Evolutionary conservation across 1,140 invertebrate species (phyloP).

Genomic region (Temnothorax longispinosus): DNA sequence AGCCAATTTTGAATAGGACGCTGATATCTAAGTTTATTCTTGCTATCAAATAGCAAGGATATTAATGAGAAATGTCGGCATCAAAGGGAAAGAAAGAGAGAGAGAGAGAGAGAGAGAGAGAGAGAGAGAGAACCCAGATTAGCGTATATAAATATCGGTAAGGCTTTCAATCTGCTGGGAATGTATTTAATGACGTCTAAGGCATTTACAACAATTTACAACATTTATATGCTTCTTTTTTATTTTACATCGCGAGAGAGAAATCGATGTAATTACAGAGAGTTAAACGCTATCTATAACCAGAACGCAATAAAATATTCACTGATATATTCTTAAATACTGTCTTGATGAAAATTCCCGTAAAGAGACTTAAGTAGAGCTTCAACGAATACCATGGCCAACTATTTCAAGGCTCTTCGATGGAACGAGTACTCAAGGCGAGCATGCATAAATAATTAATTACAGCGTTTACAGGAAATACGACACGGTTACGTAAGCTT

Average conservation of each 20-base stretch:
- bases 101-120: background rate
- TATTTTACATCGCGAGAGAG: background rate
- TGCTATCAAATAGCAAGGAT: slow-evolving; percentile 60
- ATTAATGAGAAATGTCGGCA: slow-evolving; percentile 55
- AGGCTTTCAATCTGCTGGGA: background rate
- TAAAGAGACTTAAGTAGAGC: background rate
- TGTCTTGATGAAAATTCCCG: background rate
- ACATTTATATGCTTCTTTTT: background rate
- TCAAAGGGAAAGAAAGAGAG: background rate
- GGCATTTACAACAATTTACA: background rate
- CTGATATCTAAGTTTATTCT: slow-evolving; percentile 23
- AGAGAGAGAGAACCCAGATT: background rate
- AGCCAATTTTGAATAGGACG: slow-evolving; percentile 46
- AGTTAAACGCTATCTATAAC: background rate
- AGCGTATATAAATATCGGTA: background rate
- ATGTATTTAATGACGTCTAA: background rate
- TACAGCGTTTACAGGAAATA: slow-evolving; percentile 30
- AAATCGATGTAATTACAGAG: background rate
- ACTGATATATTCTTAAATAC: slow-evolving; percentile 16
- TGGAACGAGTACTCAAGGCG: background rate
- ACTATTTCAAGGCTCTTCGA: slow-evolving; percentile 9
- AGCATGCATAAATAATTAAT: slow-evolving; percentile 34
- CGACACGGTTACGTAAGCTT: slow-evolving; percentile 22
- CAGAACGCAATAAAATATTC: background rate
- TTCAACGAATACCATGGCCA: background rate